A percentile compares a stretch with the other conserved stretches of the same genome.
Conservation (phyloP, 2,888 invertebrate genomes). For the Pheosia tremula region DNA sequence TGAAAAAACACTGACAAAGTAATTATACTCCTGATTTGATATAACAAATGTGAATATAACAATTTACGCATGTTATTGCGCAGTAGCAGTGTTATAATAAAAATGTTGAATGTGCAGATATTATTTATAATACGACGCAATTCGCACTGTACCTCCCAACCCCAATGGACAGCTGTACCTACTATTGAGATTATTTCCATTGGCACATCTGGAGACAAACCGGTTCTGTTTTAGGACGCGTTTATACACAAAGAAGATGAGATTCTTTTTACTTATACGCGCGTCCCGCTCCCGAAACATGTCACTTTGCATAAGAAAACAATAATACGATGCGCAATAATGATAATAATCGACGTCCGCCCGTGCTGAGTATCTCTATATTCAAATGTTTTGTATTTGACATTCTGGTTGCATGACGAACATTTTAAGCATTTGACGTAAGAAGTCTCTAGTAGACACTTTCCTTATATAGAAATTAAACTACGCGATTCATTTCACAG, state of each 20-base stretch:
- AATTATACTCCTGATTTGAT: too few species aligned
- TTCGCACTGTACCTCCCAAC: conserved; percentile 17
- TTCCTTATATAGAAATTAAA: conserved; percentile 11
- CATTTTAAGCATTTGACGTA: conserved; percentile 18
- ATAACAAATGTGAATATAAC: too few species aligned
- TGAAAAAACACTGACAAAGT: too few species aligned
- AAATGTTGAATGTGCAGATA: conserved; percentile 15
- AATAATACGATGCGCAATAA: conserved; percentile 23
- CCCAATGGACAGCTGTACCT: conserved; percentile 34
- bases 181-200: conserved; percentile 27
- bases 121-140: conserved; percentile 21
- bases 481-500: conserved; percentile 1
- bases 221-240: conserved; percentile 26
- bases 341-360: conserved; percentile 34
- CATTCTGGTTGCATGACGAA: conserved; percentile 22
- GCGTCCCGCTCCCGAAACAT: conserved; percentile 11
- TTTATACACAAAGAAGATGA: conserved; percentile 22
- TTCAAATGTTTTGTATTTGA: conserved; percentile 23
- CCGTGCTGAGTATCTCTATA: conserved; percentile 21
- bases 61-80: too few species aligned
- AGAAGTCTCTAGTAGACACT: conserved; percentile 14
- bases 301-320: conserved; percentile 27
- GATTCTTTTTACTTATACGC: conserved; percentile 13
- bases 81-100: conserved; percentile 11
- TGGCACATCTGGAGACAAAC: conserved; percentile 26